These are phyloP conservation scores for Macrotus californicus DNA, from an alignment of 2,113 vertebrate genomes.

Conservation along the genomic window DNA sequence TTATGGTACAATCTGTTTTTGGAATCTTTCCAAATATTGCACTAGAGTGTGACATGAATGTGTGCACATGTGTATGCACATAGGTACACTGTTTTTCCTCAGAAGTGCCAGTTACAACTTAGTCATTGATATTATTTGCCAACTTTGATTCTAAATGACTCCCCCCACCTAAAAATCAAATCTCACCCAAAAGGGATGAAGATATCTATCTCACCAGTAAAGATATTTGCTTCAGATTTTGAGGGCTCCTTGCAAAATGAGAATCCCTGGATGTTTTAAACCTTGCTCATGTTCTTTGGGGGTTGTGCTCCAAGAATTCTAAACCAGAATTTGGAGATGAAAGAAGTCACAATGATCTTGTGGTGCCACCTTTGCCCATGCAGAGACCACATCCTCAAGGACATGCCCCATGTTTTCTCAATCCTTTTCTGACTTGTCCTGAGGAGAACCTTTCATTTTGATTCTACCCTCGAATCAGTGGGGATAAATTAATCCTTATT, in stretches of 20 bases:
- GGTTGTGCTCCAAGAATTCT: not conserved
- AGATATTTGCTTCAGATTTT: not conserved
- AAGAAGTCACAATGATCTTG: not conserved
- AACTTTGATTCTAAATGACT: not conserved
- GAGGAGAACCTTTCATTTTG: not conserved
- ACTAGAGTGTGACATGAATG: not conserved
- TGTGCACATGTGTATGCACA: not conserved
- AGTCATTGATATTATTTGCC: not conserved
- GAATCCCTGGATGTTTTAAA: not conserved
- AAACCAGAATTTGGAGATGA: not conserved
- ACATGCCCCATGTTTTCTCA: not conserved
- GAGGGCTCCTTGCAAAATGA: not conserved
- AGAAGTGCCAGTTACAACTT: not conserved
- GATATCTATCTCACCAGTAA: not conserved
- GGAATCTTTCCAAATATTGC: not conserved
- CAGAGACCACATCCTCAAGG: not conserved
- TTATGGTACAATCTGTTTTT: not conserved
- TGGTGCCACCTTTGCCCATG: not conserved
- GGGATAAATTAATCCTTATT: not conserved
- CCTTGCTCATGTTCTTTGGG: not conserved
- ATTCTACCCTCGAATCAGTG: not conserved
- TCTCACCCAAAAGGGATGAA: not conserved
- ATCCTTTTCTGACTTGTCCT: not conserved
- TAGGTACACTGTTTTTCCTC: not conserved
- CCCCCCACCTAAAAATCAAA: not conserved